A percentile compares a stretch with the other conserved stretches of the same genome.
phyloP scores from a whole-genome alignment of 2,113 vertebrate species.

The Sylvia atricapilla region DNA sequence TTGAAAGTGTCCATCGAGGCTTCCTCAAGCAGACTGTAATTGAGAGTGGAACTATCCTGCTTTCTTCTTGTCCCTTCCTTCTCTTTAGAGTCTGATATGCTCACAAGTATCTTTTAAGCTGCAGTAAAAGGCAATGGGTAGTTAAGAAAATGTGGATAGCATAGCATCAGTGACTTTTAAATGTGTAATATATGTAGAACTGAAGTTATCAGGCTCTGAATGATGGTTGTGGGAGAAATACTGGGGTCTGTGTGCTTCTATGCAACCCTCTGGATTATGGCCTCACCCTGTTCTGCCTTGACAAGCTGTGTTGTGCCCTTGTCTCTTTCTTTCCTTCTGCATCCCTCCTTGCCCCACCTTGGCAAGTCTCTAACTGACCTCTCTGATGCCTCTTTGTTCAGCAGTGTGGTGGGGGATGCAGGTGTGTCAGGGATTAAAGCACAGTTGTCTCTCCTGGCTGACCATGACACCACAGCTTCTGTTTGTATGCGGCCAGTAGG shows the following conservation, averaged over 20 bases:
- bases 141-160: background rate
- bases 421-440: background rate
- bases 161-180: background rate
- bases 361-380: background rate
- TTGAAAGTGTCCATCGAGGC: background rate
- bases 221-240: background rate
- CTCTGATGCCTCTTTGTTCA: background rate
- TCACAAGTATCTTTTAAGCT: background rate
- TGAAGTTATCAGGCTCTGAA: background rate
- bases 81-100: background rate
- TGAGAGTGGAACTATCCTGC: background rate
- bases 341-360: background rate
- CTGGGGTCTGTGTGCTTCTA: background rate
- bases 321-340: background rate
- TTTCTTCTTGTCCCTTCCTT: background rate
- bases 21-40: background rate
- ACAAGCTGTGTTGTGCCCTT: background rate
- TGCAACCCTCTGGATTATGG: background rate
- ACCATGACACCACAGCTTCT: background rate
- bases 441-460: background rate
- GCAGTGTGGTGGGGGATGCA: background rate
- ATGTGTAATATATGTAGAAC: background rate
- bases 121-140: background rate
- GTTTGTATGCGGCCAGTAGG: background rate
- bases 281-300: background rate